Evolutionary conservation across 2,888 invertebrate species (phyloP), one percentile per base, ranked within the genome.

Genomic region (Neoscelio sp.): DNA sequence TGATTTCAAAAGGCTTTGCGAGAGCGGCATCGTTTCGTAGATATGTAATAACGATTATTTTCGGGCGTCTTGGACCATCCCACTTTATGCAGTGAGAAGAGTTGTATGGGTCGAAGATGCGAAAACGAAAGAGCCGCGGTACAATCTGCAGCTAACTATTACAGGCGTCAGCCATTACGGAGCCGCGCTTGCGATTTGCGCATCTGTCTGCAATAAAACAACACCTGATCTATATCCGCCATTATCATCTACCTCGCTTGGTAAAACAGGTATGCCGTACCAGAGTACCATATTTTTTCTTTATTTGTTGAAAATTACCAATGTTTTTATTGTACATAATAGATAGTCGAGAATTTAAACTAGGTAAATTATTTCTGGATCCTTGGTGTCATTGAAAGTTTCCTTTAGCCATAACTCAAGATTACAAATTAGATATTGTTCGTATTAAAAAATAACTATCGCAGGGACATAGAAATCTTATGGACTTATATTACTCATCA

Each of bases 11-110:
- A 46, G 64, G 38, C 42, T 42, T 33, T 28, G 17, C 10, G 42
- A 30, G 35, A 42, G 52, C 64, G 65, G 52, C 40, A 28, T 58
- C 75, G 52, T 48, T 58, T 54, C 73, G 70, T 48, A 73, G 78
- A 78, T 73, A 65, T 54, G 73, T 78, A 78, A 78, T 78, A 73
- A 78, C 67, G 78, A 78, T 78, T 78, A 78, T 78, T 73, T 78
- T 78, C 71, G 78, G 78, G 67, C 77, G 56, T 40, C 67, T 71
- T 30, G 54, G 67, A 26, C 35, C 73, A 12, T 46, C 73, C 73
- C 67, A 71, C 73, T 67, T 70, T 62, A 42, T 28, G 15, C 76
- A 7, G 50, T 23, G 20, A 46, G 56, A 15, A 26, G 12, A 65
- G 12, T 10, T 18, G 42, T 42, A 17, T 2, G 7, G 42, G 17